phyloP scores from a whole-genome alignment of 2,888 invertebrate genomes.

The Kryphioiulus occultus region DNA sequence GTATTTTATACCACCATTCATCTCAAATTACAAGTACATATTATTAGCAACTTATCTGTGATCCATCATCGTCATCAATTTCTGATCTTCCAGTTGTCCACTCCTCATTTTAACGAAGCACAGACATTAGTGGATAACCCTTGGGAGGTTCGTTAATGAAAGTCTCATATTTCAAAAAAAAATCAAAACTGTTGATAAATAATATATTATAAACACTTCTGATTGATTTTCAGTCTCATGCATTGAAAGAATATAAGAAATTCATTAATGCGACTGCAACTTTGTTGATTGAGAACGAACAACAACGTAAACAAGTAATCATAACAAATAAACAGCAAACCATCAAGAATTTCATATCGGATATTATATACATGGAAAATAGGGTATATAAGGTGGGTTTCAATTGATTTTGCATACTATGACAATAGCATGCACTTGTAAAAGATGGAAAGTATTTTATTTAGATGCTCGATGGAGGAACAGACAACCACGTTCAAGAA shows the following conservation, averaged over 20 bases:
- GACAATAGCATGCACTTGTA: too few species aligned
- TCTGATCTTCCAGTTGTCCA: constrained; percentile 35
- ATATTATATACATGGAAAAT: constrained; percentile 39
- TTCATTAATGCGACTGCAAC: constrained; percentile 33
- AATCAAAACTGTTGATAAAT: background rate
- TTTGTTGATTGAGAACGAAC: constrained; percentile 27
- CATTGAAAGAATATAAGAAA: constrained; percentile 39
- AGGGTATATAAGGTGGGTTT: constrained; percentile 28
- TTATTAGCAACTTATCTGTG: background rate
- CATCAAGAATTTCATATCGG: constrained; percentile 43
- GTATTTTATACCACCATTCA: background rate
- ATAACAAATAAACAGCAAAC: constrained; percentile 39
- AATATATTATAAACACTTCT: constrained; percentile 32
- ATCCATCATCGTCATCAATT: background rate
- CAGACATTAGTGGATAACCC: constrained; percentile 37
- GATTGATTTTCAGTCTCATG: constrained; percentile 42
- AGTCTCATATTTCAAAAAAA: background rate
- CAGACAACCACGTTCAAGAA: background rate
- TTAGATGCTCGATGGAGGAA: constrained; percentile 35
- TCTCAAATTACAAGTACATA: background rate
- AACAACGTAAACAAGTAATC: constrained; percentile 32
- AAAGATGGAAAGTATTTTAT: background rate
- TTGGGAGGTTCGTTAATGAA: constrained; percentile 11
- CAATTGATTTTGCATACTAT: background rate
- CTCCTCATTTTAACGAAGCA: constrained; percentile 42